Conservation (phyloP, 2,888 invertebrate species). For the Fragum sueziense region DNA sequence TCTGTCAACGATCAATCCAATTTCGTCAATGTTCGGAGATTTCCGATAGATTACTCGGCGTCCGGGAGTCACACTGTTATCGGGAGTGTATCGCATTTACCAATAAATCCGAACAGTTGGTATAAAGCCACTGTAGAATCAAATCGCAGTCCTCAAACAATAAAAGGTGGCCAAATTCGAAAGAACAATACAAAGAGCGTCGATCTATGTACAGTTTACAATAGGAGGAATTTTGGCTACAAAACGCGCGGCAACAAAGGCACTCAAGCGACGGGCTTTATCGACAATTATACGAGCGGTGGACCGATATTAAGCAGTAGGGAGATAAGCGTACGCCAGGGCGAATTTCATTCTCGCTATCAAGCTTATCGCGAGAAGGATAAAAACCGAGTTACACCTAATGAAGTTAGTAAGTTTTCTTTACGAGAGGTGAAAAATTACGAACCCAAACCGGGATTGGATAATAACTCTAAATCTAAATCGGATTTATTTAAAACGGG, state of each 20-base stretch:
- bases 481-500: conserved; percentile 11
- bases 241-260: background rate
- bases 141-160: conserved; percentile 11
- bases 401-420: conserved; percentile 5
- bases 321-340: conserved; percentile 11
- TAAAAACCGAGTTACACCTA: conserved; percentile 4
- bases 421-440: conserved; percentile 13
- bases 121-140: conserved; percentile 20
- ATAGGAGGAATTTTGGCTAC: conserved; percentile 6
- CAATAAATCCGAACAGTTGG: conserved; percentile 14
- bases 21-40: conserved; percentile 3
- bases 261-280: background rate
- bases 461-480: conserved; percentile 12
- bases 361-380: background rate
- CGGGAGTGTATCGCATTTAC: background rate
- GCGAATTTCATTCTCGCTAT: conserved; percentile 3
- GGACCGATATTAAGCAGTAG: background rate
- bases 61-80: background rate
- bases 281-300: background rate
- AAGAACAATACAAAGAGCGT: conserved; percentile 11
- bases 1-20: background rate
- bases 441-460: background rate
- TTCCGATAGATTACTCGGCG: background rate
- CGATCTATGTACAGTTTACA: background rate
- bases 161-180: background rate